Evolutionary conservation across 2,797 vertebrate species (phyloP).

Genomic region (Dryobates pubescens): DNA sequence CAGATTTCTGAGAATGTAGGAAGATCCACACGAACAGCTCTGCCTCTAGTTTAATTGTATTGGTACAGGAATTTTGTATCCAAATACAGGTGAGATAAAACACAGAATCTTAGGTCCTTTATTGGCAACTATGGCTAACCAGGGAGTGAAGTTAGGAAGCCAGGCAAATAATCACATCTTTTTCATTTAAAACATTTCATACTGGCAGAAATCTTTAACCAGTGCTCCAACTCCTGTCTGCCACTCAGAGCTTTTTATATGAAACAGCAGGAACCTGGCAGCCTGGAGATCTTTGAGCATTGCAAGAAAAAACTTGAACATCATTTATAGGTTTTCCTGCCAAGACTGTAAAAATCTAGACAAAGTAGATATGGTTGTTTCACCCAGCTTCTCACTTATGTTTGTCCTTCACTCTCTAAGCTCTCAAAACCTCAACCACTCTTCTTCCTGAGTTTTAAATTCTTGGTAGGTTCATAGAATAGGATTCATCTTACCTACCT

Average conservation of each 20-base stretch:
- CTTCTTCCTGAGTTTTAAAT: constrained; percentile 36
- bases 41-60: neutral
- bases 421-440: constrained; percentile 21
- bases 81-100: neutral
- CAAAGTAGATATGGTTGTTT: constrained; percentile 47
- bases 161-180: constrained; percentile 50
- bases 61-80: neutral
- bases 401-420: constrained; percentile 22
- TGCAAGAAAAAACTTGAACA: constrained; percentile 21
- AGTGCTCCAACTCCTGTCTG: constrained; percentile 61
- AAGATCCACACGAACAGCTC: neutral
- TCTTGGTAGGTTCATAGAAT: neutral
- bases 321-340: constrained; percentile 59
- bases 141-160: neutral
- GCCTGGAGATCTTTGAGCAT: constrained; percentile 31
- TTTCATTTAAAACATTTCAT: constrained; percentile 59
- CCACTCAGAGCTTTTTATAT: constrained; percentile 63
- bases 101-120: neutral
- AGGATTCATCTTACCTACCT: constrained; percentile 26
- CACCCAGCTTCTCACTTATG: constrained; percentile 27
- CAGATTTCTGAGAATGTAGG: neutral
- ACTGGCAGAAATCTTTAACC: constrained; percentile 66
- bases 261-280: constrained; percentile 69
- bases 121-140: neutral
- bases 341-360: constrained; percentile 57